Conservation (phyloP, 2,113 vertebrate species). For the Syngnathoides biaculeatus region DNA sequence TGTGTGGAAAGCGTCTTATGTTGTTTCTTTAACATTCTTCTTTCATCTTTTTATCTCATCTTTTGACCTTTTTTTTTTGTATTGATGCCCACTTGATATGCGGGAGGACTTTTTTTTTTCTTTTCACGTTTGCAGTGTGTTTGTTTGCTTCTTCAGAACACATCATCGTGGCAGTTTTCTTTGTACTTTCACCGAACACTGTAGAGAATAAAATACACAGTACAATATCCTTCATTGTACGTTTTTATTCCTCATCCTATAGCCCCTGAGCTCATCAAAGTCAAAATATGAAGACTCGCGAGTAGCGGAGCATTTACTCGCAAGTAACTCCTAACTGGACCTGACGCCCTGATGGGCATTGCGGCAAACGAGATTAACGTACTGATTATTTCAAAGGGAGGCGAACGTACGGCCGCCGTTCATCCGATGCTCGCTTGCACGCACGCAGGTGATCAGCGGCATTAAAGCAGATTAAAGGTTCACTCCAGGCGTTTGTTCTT, state of each 20-base stretch:
- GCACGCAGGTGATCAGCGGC: constrained; percentile 14
- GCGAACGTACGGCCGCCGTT: constrained; percentile 34
- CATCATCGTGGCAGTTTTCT: constrained; percentile 16
- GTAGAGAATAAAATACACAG: constrained; percentile 54
- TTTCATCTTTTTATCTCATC: not conserved
- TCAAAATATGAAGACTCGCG: not conserved
- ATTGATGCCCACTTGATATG: constrained; percentile 36
- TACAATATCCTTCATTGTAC: not conserved
- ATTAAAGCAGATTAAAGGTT: constrained; percentile 17
- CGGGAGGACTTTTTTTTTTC: constrained; percentile 11
- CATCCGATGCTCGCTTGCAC: constrained; percentile 14
- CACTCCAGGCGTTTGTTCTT: not conserved
- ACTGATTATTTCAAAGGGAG: constrained; percentile 34
- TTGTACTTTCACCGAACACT: constrained; percentile 32
- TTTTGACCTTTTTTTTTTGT: constrained; percentile 35
- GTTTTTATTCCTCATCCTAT: constrained; percentile 1
- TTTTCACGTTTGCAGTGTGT: constrained; percentile 50
- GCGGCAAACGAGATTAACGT: constrained; percentile 30
- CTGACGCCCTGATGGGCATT: constrained; percentile 18
- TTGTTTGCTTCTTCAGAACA: constrained; percentile 23
- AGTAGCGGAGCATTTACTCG: not conserved
- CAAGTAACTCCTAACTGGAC: constrained; percentile 18
- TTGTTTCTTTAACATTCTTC: not conserved
- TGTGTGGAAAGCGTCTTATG: constrained; percentile 1
- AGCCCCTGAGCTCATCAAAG: not conserved